These are phyloP conservation scores for Alouatta palliata DNA, from an alignment of 2,113 vertebrate genomes.

Conservation along the genomic window DNA sequence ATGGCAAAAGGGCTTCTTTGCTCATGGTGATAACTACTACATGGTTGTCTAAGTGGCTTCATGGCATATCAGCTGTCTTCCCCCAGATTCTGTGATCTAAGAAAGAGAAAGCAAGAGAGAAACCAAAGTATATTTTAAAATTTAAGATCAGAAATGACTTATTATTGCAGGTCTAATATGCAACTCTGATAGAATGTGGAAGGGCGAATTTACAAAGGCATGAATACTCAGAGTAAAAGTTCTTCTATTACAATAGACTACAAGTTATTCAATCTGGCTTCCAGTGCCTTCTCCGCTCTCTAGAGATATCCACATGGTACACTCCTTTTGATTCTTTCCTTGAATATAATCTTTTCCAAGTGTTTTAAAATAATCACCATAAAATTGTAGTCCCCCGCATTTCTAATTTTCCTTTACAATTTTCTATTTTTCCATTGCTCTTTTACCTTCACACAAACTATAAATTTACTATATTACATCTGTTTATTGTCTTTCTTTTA, in stretches of 20 bases:
- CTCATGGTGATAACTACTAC: not conserved
- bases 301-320: not conserved
- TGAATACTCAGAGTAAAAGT: not conserved
- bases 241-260: not conserved
- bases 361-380: not conserved
- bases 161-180: not conserved
- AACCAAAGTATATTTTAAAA: not conserved
- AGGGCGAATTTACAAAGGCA: not conserved
- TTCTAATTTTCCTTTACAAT: not conserved
- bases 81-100: no score
- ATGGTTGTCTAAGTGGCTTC: not conserved
- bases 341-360: not conserved
- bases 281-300: not conserved
- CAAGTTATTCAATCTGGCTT: not conserved
- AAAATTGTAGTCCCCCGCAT: not conserved
- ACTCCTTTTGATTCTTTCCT: not conserved
- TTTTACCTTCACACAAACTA: not conserved
- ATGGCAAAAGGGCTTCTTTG: not conserved
- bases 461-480: not conserved
- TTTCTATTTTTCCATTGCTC: not conserved
- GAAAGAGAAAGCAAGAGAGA: not conserved
- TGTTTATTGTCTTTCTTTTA: not conserved
- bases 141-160: not conserved
- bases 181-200: not conserved
- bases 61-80: not conserved